A percentile compares a stretch with the other conserved stretches of the same genome.
Evolutionary conservation across 1,140 invertebrate species (phyloP).

Genomic region (Macrobrachium rosenbergii): DNA sequence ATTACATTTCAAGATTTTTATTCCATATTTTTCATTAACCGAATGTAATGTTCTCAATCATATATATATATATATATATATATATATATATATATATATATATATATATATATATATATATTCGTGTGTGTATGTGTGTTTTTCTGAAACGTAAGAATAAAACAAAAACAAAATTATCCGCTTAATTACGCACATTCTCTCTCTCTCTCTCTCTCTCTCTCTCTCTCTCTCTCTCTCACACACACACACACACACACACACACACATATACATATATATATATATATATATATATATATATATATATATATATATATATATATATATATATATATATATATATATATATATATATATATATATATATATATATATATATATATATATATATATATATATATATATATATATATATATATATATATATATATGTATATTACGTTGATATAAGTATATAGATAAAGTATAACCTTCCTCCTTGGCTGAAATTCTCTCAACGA

Average conservation of each 20-base stretch:
- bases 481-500: no score
- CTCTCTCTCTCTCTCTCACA: background rate
- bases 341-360: background rate
- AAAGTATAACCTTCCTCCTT: no score
- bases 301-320: background rate
- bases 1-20: no score
- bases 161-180: no score
- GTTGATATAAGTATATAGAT: no score
- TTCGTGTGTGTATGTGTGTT: background rate
- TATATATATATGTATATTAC: constrained; percentile 14
- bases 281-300: background rate
- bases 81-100: no score
- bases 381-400: constrained; percentile 17
- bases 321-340: background rate
- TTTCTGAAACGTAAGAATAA: background rate
- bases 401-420: constrained; percentile 20
- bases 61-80: background rate
- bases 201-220: background rate
- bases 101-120: no score
- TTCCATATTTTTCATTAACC: no score
- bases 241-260: background rate
- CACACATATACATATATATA: background rate
- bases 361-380: constrained; percentile 12
- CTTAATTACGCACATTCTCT: background rate
- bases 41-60: no score